phyloP scores from a whole-genome alignment of 2,888 invertebrate species.

The Drosophila subsilvestris region DNA sequence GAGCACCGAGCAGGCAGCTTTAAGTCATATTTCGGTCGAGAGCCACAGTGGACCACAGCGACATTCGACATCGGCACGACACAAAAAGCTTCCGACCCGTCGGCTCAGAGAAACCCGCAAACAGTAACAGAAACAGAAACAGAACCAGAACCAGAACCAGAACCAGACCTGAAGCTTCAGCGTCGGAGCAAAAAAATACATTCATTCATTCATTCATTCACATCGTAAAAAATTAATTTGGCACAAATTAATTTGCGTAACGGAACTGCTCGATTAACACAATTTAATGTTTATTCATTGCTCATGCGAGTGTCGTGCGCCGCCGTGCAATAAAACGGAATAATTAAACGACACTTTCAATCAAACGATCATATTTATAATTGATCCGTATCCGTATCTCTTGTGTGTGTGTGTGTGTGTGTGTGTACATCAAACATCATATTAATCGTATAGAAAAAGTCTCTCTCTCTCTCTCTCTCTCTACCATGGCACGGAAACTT shows the following conservation, averaged over 20 bases:
- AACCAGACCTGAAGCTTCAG: neutral
- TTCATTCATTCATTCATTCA: conserved; percentile 30
- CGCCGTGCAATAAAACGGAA: conserved; percentile 50
- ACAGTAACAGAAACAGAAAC: conserved; percentile 12
- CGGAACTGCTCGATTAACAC: conserved; percentile 69
- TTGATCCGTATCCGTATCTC: neutral
- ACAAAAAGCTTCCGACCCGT: conserved; percentile 54
- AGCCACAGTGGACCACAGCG: conserved; percentile 50
- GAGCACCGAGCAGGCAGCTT: conserved; percentile 73
- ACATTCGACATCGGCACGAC: conserved; percentile 19
- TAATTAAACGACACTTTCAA: conserved; percentile 15
- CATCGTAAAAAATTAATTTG: conserved; percentile 54
- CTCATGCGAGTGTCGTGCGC: conserved; percentile 48
- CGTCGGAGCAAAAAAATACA: conserved; percentile 3
- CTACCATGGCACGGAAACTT: neutral
- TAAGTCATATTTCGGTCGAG: conserved; percentile 76
- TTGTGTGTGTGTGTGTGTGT: conserved; percentile 12
- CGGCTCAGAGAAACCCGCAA: conserved; percentile 44
- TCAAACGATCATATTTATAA: conserved; percentile 6
- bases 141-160: neutral
- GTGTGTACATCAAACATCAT: neutral
- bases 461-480: too few relatives aligned
- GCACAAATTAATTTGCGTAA: conserved; percentile 73
- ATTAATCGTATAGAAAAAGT: neutral
- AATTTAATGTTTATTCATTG: conserved; percentile 34